phyloP scores from a whole-genome alignment of 1,140 invertebrate genomes.

The Drosophila baimaii region DNA sequence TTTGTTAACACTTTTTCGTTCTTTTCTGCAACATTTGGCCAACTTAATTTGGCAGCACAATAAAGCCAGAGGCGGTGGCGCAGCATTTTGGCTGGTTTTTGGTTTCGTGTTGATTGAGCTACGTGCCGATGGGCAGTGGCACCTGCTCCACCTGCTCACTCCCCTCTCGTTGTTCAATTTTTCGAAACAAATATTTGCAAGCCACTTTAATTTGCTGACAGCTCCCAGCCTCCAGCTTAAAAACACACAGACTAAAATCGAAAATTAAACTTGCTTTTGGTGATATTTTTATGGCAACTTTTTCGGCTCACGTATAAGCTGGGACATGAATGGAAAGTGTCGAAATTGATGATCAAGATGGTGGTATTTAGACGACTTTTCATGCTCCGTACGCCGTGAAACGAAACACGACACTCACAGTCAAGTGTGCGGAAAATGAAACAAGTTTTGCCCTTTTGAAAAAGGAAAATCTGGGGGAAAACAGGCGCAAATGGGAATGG shows the following conservation, averaged over 20 bases:
- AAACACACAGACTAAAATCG: slow-evolving; percentile 22
- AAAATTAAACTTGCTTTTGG: slow-evolving; percentile 47
- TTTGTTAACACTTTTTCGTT: too few relatives aligned
- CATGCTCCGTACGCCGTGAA: slow-evolving; percentile 72
- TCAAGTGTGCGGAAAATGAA: slow-evolving; percentile 69
- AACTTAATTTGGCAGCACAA: slow-evolving; percentile 53
- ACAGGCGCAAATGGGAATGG: background rate
- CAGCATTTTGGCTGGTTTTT: slow-evolving; percentile 14
- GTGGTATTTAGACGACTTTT: slow-evolving; percentile 34
- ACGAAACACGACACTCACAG: slow-evolving; percentile 59
- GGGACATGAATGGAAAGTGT: too few relatives aligned
- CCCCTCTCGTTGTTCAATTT: slow-evolving; percentile 31
- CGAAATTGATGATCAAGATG: slow-evolving; percentile 43
- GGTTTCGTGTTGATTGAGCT: slow-evolving; percentile 59
- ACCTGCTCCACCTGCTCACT: slow-evolving; percentile 18
- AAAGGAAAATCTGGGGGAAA: background rate
- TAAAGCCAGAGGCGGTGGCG: slow-evolving; percentile 13
- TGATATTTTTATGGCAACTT: slow-evolving; percentile 18
- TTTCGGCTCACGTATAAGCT: slow-evolving; percentile 19
- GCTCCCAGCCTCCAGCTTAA: too few relatives aligned
- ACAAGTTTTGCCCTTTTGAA: slow-evolving; percentile 42
- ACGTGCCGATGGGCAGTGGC: slow-evolving; percentile 60
- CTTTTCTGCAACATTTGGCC: slow-evolving; percentile 25
- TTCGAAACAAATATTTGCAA: slow-evolving; percentile 65
- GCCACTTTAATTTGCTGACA: slow-evolving; percentile 64